Percentiles rank a stretch among this genome's conserved stretches.
Evolutionary conservation across 2,888 invertebrate genomes (phyloP).

Genomic region (Aromia moschata): DNA sequence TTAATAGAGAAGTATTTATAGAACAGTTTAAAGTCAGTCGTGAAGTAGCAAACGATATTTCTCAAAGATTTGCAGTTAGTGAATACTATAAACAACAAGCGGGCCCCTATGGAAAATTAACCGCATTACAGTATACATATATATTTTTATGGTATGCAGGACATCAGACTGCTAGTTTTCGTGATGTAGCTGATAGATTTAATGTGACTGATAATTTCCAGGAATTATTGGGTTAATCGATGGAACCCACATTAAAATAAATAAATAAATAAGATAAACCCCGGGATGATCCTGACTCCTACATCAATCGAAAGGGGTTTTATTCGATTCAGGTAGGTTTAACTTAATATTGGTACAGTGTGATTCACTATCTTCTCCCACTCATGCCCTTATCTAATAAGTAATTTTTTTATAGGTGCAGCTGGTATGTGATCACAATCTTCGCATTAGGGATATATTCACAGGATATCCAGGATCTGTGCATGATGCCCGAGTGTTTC

Average conservation of each 20-base stretch:
- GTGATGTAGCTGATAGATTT: slow-evolving; percentile 29
- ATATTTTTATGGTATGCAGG: slow-evolving; percentile 24
- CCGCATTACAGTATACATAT: too few species aligned
- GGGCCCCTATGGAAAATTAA: too few species aligned
- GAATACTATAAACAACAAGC: too few species aligned
- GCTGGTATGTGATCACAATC: slow-evolving; percentile 1
- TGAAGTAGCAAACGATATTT: too few species aligned
- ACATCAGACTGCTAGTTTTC: slow-evolving; percentile 27
- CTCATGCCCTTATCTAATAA: too few species aligned
- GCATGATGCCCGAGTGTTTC: slow-evolving; percentile 15
- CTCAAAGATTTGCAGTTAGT: too few species aligned
- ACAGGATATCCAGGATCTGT: slow-evolving; percentile 14
- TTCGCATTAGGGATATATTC: not conserved
- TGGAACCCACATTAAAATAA: slow-evolving; percentile 28
- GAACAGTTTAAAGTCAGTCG: too few species aligned
- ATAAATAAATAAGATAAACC: too few species aligned
- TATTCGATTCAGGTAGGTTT: slow-evolving; percentile 29
- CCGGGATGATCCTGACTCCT: slow-evolving; percentile 26
- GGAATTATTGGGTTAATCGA: slow-evolving; percentile 33
- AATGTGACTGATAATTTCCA: slow-evolving; percentile 30
- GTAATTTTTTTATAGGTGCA: slow-evolving; percentile 5
- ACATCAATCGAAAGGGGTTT: too few species aligned
- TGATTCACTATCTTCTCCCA: too few species aligned
- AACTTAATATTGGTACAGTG: not conserved
- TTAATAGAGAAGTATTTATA: too few species aligned